These are phyloP conservation scores for Ernsta delagoae DNA, from an alignment of 2,888 invertebrate species.

Conservation along the genomic window DNA sequence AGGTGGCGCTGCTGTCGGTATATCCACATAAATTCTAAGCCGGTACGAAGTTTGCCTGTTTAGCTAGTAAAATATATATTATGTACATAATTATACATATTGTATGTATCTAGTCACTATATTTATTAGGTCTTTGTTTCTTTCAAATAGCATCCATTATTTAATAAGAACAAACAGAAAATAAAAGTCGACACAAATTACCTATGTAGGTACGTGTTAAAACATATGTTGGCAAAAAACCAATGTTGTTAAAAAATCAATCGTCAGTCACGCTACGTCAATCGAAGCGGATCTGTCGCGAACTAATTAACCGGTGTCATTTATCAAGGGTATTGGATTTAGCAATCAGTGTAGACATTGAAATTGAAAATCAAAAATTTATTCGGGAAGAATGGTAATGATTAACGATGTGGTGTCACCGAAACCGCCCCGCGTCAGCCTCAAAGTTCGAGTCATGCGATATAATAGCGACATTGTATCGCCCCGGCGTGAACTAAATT, in stretches of 20 bases:
- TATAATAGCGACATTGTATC: conserved; percentile 79
- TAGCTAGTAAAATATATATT: too few species aligned
- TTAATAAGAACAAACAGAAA: too few species aligned
- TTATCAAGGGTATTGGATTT: conserved; percentile 71
- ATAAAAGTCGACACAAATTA: background rate
- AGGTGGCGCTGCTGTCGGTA: too few species aligned
- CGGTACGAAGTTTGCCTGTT: too few species aligned
- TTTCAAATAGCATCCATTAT: too few species aligned
- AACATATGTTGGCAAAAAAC: conserved; percentile 16
- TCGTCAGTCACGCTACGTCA: conserved; percentile 19
- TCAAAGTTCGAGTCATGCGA: conserved; percentile 76
- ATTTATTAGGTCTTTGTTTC: too few species aligned
- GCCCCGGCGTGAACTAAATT: conserved; percentile 73
- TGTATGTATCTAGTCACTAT: too few species aligned
- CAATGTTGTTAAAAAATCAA: conserved; percentile 32
- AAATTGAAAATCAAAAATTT: conserved; percentile 81
- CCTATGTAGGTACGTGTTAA: background rate
- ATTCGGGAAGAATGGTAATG: conserved; percentile 68
- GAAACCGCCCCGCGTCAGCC: conserved; percentile 60
- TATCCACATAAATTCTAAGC: too few species aligned
- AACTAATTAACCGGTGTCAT: conserved; percentile 68
- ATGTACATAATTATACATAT: too few species aligned
- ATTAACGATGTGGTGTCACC: conserved; percentile 80
- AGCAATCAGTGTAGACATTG: conserved; percentile 68
- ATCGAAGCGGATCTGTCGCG: conserved; percentile 39